Conservation (phyloP, 2,113 vertebrate genomes). For the Sander vitreus region DNA sequence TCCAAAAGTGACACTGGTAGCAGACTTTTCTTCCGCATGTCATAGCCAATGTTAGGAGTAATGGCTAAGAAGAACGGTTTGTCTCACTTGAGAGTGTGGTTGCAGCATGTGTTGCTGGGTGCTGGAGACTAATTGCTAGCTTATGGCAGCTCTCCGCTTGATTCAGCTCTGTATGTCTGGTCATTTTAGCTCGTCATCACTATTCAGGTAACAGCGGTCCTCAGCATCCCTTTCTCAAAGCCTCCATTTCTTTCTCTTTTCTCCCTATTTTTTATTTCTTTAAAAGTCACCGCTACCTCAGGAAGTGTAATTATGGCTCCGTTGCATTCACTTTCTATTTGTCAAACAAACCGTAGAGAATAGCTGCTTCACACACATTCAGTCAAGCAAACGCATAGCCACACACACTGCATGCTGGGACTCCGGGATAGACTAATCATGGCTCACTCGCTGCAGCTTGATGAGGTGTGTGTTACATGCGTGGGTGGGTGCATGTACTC, state of each 20-base stretch:
- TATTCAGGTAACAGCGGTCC: constrained; percentile 33
- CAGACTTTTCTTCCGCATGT: constrained; percentile 6
- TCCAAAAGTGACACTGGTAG: constrained; percentile 27
- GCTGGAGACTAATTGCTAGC: constrained; percentile 55
- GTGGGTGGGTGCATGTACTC: constrained; percentile 41
- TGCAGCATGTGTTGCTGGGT: constrained; percentile 7
- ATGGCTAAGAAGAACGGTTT: constrained; percentile 3
- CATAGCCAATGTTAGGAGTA: neutral
- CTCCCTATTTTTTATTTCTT: neutral
- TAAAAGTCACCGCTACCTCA: constrained; percentile 32
- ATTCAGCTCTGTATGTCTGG: constrained; percentile 37
- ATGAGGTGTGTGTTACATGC: constrained; percentile 58
- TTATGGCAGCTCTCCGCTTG: constrained; percentile 51
- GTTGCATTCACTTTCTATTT: constrained; percentile 58
- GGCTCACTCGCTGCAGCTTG: constrained; percentile 56
- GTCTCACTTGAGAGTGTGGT: constrained; percentile 35
- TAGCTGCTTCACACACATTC: constrained; percentile 45
- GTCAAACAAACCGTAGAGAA: constrained; percentile 62
- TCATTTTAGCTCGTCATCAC: constrained; percentile 58
- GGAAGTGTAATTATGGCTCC: constrained; percentile 57
- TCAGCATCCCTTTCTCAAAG: constrained; percentile 5
- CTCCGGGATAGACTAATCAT: constrained; percentile 65
- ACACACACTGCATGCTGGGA: constrained; percentile 54
- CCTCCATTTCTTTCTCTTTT: neutral
- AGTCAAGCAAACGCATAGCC: constrained; percentile 23